A percentile compares a stretch with the other conserved stretches of the same genome.
These are phyloP conservation scores for Misgurnus anguillicaudatus DNA, from an alignment of 2,113 vertebrate species.

Conservation along the genomic window DNA sequence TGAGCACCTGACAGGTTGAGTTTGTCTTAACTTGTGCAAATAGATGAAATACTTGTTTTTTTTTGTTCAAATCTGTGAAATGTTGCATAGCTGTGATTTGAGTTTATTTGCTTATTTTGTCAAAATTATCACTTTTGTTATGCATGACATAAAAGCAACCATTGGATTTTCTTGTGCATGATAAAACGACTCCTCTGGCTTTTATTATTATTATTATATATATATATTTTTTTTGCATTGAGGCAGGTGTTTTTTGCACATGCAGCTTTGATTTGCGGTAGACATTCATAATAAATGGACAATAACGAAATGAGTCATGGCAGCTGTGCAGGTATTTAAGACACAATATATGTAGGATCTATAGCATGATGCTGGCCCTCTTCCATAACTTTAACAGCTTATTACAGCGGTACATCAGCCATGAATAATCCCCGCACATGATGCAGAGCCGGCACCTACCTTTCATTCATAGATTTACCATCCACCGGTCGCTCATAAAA, in stretches of 20 bases:
- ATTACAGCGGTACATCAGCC: background rate
- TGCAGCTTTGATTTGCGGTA: background rate
- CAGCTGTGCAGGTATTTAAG: background rate
- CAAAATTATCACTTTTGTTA: too few relatives aligned
- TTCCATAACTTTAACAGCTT: background rate
- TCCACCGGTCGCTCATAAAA: slow-evolving; percentile 12
- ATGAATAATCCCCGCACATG: slow-evolving; percentile 1
- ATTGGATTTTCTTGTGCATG: too few relatives aligned
- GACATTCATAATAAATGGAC: background rate
- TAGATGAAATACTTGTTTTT: background rate
- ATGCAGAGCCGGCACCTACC: background rate
- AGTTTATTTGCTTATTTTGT: background rate
- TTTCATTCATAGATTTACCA: slow-evolving; percentile 8
- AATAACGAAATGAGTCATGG: background rate
- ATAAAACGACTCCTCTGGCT: too few relatives aligned
- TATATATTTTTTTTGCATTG: too few relatives aligned
- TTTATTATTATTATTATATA: too few relatives aligned
- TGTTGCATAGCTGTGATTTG: background rate
- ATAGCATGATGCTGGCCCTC: slow-evolving; percentile 16
- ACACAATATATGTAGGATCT: slow-evolving; percentile 7
- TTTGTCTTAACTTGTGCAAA: background rate
- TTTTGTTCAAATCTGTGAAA: background rate
- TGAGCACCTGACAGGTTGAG: background rate
- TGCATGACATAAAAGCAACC: too few relatives aligned
- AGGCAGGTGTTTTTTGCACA: background rate